A percentile compares a stretch with the other conserved stretches of the same genome.
Conservation (phyloP, 2,113 vertebrate species). For the Pundamilia nyererei region DNA sequence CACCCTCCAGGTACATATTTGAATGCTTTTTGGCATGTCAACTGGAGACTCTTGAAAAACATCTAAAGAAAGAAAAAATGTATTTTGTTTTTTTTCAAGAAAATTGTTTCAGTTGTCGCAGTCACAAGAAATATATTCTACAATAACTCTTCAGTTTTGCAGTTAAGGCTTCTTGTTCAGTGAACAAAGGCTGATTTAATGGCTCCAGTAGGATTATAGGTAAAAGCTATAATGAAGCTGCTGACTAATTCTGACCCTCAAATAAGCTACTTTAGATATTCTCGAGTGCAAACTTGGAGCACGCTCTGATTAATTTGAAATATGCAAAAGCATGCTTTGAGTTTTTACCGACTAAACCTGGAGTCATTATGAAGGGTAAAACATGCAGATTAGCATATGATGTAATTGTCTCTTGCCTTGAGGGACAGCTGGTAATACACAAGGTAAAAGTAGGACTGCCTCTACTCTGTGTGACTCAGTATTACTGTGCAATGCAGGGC, state of each 20-base stretch:
- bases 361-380: background rate
- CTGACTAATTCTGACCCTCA: background rate
- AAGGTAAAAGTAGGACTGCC: background rate
- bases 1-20: background rate
- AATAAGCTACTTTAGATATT: background rate
- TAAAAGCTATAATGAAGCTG: background rate
- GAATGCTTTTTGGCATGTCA: background rate
- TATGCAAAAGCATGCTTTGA: background rate
- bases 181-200: background rate
- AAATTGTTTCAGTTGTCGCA: background rate
- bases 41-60: background rate
- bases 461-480: background rate
- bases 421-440: background rate
- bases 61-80: background rate
- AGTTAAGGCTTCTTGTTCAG: background rate
- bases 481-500: background rate
- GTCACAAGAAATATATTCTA: background rate
- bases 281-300: background rate
- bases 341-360: background rate
- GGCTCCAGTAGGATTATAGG: background rate
- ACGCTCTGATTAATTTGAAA: background rate
- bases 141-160: background rate
- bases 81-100: background rate
- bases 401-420: background rate
- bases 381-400: background rate